Evolutionary conservation across 2,888 invertebrate genomes (phyloP).

Genomic region (Heteromyza rotundicornis): DNA sequence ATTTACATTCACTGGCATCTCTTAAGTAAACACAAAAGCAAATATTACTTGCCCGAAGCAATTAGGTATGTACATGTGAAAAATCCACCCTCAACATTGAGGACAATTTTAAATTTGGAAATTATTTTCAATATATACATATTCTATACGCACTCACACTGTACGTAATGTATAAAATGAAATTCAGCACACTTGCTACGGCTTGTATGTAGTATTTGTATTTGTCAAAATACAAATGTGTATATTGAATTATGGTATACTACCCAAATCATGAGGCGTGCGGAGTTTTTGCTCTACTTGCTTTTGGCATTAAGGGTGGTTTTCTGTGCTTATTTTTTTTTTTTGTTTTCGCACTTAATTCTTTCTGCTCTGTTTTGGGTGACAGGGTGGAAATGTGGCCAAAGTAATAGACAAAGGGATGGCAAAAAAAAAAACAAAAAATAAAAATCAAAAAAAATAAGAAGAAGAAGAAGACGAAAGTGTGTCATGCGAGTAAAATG

Average conservation of each 20-base stretch:
- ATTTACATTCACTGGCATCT: too few species aligned
- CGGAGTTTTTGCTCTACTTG: slow-evolving; percentile 5
- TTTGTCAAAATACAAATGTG: background rate
- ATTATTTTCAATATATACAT: slow-evolving; percentile 11
- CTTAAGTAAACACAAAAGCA: too few species aligned
- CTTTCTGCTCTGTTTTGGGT: background rate
- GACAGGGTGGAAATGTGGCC: background rate
- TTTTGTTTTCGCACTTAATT: background rate
- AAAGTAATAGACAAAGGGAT: background rate
- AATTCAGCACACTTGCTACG: slow-evolving; percentile 9
- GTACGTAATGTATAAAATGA: background rate
- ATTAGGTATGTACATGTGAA: background rate
- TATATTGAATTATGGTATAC: slow-evolving; percentile 2
- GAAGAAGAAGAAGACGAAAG: too few species aligned
- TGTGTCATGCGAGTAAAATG: slow-evolving; percentile 6
- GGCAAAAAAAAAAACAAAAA: too few species aligned
- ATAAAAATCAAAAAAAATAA: too few species aligned
- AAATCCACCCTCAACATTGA: background rate
- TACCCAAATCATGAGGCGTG: background rate
- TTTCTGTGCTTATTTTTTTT: background rate
- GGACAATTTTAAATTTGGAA: slow-evolving; percentile 1
- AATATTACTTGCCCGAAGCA: too few species aligned
- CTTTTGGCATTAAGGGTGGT: background rate
- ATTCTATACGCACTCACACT: too few species aligned
- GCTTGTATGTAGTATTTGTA: background rate